Conservation (phyloP, 2,113 vertebrate genomes). For the Syngnathus scovelli region DNA sequence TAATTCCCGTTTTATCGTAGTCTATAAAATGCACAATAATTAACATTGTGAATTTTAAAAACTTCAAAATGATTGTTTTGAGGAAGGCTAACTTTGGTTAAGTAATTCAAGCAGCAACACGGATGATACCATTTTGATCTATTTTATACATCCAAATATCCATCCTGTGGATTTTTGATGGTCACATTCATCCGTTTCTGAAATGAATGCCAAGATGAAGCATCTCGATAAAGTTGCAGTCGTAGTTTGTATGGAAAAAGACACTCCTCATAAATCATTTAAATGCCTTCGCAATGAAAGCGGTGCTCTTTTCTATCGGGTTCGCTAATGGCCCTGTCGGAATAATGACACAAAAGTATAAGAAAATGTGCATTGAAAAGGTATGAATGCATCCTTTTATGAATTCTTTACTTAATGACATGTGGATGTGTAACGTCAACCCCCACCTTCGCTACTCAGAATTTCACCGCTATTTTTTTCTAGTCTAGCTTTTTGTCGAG, state of each 20-base stretch:
- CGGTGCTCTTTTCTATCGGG: background rate
- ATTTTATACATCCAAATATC: background rate
- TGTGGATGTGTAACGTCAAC: background rate
- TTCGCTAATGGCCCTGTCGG: background rate
- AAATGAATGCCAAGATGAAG: background rate
- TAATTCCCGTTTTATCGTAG: background rate
- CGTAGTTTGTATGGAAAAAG: background rate
- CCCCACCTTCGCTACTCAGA: background rate
- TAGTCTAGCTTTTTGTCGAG: background rate
- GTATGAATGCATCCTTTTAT: constrained; percentile 6
- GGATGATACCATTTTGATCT: too few relatives aligned
- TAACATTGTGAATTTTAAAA: background rate
- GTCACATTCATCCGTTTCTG: background rate
- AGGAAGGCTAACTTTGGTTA: background rate
- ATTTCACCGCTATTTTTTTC: background rate
- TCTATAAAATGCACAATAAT: background rate
- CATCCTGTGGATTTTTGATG: background rate
- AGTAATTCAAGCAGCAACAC: background rate
- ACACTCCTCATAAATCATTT: background rate
- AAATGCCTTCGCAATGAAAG: background rate
- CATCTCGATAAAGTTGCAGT: background rate
- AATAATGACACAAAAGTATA: background rate
- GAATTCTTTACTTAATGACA: background rate
- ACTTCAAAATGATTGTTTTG: background rate
- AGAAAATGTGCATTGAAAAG: background rate